Evolutionary conservation across 1,140 invertebrate genomes (phyloP), one percentile per base, ranked within the genome.

Genomic region (Drosophila guanche): DNA sequence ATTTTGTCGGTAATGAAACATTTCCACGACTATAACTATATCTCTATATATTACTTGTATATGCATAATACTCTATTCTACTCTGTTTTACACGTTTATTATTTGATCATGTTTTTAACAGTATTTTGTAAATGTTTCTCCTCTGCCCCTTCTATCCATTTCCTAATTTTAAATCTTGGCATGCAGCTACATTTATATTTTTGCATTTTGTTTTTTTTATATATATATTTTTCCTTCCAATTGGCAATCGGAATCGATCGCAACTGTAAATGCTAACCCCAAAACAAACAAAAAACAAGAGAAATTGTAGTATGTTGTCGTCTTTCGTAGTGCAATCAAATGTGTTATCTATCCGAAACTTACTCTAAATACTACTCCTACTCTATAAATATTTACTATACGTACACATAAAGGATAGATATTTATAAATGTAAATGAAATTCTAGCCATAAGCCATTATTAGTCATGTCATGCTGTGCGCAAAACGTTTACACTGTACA

Each of bases 401-500:
- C 16, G 16, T 59, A 47, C 57, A 61, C 33, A 41, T 56, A 43
- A 60, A 61, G 59, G 56, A 76, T 80, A 76, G 56, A 76, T 80
- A 76, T 66, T 56, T 79, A 58, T 79, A 75, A 58, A 79, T 78
- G 69, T 81, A 84, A 78, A 73, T 78, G 57, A 86, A 76, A 68
- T 20, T 46, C 41, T 86, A 85, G 81, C 42, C 43, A 22, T 85
- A 85, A 85, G 81, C 43, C 58, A 56, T 73, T 73, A 51, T 37
- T 68, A 78, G 74, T 83, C 68, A 33, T 33, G 29, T 83, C 68
- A 33, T 33, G 29, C 29, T 33, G 29, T 33, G 29, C 29, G 29
- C 29, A 55, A 68, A 22, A 22, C 60, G 66, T 79, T 79, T 80
- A 80, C 77, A 56, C 66, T 55, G 65, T 68, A 68, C 65, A 68